Conservation (phyloP, 2,888 invertebrate species). For the Acronicta alni region DNA sequence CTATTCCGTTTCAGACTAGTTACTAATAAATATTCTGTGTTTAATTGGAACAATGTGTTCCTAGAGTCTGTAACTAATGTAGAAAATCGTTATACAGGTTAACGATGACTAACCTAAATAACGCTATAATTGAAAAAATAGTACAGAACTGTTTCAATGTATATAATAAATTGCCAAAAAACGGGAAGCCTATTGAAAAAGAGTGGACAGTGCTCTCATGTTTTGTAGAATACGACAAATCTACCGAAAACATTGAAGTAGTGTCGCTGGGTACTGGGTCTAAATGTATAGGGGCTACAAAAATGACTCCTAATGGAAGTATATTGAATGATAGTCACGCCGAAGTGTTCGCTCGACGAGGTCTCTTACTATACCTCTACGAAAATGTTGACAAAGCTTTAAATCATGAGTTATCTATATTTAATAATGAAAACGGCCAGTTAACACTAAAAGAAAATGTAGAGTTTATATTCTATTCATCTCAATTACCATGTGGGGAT, state of each 20-base stretch:
- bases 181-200: slow-evolving; percentile 92
- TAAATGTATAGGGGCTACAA: slow-evolving; percentile 94
- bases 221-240: slow-evolving; percentile 89
- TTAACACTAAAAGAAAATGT: slow-evolving; percentile 89
- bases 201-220: slow-evolving; percentile 97
- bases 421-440: slow-evolving; percentile 64
- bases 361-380: slow-evolving; percentile 94
- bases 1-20: too few species aligned
- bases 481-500: slow-evolving; percentile 97
- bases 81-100: neutral
- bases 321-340: slow-evolving; percentile 97
- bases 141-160: slow-evolving; percentile 89
- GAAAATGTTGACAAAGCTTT: slow-evolving; percentile 87
- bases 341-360: slow-evolving; percentile 95
- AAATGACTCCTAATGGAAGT: slow-evolving; percentile 91
- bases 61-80: neutral
- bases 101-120: slow-evolving; percentile 63
- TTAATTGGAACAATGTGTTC: neutral
- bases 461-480: slow-evolving; percentile 95
- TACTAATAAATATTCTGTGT: too few species aligned
- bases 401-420: slow-evolving; percentile 72
- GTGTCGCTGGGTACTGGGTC: slow-evolving; percentile 97
- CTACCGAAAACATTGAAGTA: slow-evolving; percentile 83
- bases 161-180: slow-evolving; percentile 91
- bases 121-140: slow-evolving; percentile 81